Percentiles rank a stretch among this genome's conserved stretches.
phyloP scores from a whole-genome alignment of 2,888 invertebrate species.

The Agriopis marginaria region DNA sequence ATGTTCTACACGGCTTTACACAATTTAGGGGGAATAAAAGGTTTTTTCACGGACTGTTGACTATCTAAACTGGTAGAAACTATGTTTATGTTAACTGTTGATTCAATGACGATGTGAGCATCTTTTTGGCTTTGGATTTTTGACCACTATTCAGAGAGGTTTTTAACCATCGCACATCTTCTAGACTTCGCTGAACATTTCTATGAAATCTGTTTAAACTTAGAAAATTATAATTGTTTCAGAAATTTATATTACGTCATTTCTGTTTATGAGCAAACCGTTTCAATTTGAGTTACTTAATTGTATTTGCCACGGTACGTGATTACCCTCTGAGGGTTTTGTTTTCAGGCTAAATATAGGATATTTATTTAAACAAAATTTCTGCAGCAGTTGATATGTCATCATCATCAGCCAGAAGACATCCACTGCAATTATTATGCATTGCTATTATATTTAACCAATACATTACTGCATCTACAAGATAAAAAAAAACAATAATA shows the following conservation, averaged over 20 bases:
- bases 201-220: slow-evolving; percentile 16
- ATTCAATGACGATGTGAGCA: neutral
- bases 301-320: slow-evolving; percentile 64
- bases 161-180: neutral
- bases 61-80: slow-evolving; percentile 4
- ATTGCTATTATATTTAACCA: too few species aligned
- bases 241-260: slow-evolving; percentile 55
- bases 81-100: slow-evolving; percentile 1
- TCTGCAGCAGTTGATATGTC: neutral
- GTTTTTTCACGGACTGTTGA: slow-evolving; percentile 25
- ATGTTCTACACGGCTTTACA: slow-evolving; percentile 69
- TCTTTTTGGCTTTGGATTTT: neutral
- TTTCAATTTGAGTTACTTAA: slow-evolving; percentile 62
- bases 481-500: too few species aligned
- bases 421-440: too few species aligned
- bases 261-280: slow-evolving; percentile 64
- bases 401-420: too few species aligned
- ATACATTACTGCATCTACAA: too few species aligned
- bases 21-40: slow-evolving; percentile 47
- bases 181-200: neutral
- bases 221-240: slow-evolving; percentile 38
- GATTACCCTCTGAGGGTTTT: slow-evolving; percentile 56
- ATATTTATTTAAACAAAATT: slow-evolving; percentile 41
- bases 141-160: neutral
- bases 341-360: slow-evolving; percentile 54